Conservation (phyloP, 2,888 invertebrate species). For the Rotaria magnacalcarata region DNA sequence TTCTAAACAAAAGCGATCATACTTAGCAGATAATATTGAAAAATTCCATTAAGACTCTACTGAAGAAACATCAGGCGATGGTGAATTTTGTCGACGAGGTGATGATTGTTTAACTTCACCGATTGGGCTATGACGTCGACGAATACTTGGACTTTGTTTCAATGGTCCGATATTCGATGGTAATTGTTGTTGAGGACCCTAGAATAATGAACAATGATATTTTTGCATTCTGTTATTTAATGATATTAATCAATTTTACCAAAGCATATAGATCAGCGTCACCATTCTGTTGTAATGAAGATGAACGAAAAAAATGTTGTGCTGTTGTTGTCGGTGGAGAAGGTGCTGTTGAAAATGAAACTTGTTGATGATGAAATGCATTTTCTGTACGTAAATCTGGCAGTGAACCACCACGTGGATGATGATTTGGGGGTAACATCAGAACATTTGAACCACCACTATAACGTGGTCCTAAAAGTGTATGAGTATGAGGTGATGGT, state of each 20-base stretch:
- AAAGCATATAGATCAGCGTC: neutral
- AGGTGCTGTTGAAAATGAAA: constrained; percentile 6
- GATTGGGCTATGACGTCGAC: constrained; percentile 16
- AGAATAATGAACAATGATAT: neutral
- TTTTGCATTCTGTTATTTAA: neutral
- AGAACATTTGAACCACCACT: constrained; percentile 32
- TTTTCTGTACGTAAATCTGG: constrained; percentile 13
- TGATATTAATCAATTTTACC: neutral
- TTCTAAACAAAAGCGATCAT: neutral
- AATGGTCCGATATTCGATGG: constrained; percentile 21
- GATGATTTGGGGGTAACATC: neutral
- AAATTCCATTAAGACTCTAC: neutral
- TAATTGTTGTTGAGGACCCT: constrained; percentile 31
- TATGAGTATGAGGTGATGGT: neutral
- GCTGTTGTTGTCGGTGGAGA: neutral
- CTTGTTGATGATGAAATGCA: neutral
- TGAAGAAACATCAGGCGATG: constrained; percentile 11
- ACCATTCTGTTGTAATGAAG: neutral
- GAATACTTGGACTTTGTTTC: constrained; percentile 24
- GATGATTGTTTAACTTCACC: constrained; percentile 10
- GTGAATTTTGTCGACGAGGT: constrained; percentile 30
- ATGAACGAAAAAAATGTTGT: constrained; percentile 2
- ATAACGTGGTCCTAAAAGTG: neutral
- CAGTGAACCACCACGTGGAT: constrained; percentile 34
- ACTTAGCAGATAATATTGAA: too few species aligned